phyloP scores from a whole-genome alignment of 2,888 invertebrate genomes.

The Entomobrya proxima region DNA sequence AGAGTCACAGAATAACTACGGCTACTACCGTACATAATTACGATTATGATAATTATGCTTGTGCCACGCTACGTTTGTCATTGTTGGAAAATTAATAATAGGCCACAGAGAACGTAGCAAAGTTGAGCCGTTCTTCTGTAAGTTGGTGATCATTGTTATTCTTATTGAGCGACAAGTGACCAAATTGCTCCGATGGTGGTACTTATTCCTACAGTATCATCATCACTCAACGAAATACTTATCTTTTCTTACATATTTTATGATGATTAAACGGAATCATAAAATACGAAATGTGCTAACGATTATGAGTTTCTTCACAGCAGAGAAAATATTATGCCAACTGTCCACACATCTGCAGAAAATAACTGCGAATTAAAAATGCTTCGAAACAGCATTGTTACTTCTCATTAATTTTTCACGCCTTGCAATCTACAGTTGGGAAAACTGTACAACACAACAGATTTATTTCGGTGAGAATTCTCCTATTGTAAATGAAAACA shows the following conservation, averaged over 20 bases:
- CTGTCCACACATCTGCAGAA: constrained; percentile 30
- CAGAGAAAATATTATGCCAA: not conserved
- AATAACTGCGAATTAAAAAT: not conserved
- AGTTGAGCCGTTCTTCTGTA: constrained; percentile 16
- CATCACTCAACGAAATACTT: not conserved
- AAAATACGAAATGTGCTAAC: not conserved
- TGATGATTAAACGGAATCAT: not conserved
- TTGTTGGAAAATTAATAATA: constrained; percentile 47
- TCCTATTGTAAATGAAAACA: too few species aligned
- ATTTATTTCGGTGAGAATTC: too few species aligned
- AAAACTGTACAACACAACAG: too few species aligned
- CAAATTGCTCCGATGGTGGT: not conserved
- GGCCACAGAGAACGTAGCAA: too few species aligned
- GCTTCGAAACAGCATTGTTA: not conserved
- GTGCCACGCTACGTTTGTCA: constrained; percentile 51
- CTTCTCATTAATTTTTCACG: constrained; percentile 46
- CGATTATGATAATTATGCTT: constrained; percentile 36
- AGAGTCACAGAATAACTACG: not conserved
- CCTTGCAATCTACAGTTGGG: not conserved
- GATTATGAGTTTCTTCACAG: not conserved
- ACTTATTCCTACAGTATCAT: too few species aligned
- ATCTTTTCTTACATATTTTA: not conserved
- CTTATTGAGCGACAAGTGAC: not conserved
- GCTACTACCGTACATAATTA: constrained; percentile 33
- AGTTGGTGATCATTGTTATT: too few species aligned